phyloP scores from a whole-genome alignment of 1,140 invertebrate species.

The Aricia agestis region DNA sequence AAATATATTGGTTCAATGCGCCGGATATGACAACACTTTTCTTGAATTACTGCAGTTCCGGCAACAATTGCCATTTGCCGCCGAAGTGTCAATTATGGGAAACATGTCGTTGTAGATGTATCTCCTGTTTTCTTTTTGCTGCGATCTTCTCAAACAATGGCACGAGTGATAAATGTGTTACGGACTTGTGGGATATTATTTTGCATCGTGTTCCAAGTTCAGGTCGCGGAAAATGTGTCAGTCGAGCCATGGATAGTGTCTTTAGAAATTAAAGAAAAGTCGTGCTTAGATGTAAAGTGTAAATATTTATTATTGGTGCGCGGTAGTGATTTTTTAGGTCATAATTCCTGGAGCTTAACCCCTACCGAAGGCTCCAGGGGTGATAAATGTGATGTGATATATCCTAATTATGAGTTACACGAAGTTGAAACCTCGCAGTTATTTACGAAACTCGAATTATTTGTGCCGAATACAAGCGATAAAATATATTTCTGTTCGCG shows the following conservation, averaged over 20 bases:
- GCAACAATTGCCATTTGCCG: constrained; percentile 67
- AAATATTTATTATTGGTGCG: constrained; percentile 64
- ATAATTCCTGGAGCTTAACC: constrained; percentile 66
- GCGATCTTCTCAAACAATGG: constrained; percentile 51
- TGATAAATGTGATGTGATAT: constrained; percentile 56
- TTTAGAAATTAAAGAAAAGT: constrained; percentile 53
- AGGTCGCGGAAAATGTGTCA: constrained; percentile 35
- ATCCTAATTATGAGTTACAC: constrained; percentile 61
- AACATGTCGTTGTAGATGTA: constrained; percentile 52
- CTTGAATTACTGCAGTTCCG: constrained; percentile 56
- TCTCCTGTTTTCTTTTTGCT: constrained; percentile 45
- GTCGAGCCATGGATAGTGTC: constrained; percentile 57
- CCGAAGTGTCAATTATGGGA: constrained; percentile 57
- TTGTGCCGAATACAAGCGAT: constrained; percentile 39
- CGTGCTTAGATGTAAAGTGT: constrained; percentile 55
- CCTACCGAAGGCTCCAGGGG: constrained; percentile 43
- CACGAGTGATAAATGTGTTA: constrained; percentile 50
- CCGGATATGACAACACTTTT: constrained; percentile 51
- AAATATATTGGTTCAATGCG: neutral
- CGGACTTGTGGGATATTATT: constrained; percentile 73
- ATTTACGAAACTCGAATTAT: constrained; percentile 44
- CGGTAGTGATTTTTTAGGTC: constrained; percentile 61
- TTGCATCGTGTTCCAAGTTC: constrained; percentile 50
- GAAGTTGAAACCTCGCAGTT: constrained; percentile 49
- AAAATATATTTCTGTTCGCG: constrained; percentile 62